Conservation (phyloP, 2,113 vertebrate species). For the Lepus europaeus region DNA sequence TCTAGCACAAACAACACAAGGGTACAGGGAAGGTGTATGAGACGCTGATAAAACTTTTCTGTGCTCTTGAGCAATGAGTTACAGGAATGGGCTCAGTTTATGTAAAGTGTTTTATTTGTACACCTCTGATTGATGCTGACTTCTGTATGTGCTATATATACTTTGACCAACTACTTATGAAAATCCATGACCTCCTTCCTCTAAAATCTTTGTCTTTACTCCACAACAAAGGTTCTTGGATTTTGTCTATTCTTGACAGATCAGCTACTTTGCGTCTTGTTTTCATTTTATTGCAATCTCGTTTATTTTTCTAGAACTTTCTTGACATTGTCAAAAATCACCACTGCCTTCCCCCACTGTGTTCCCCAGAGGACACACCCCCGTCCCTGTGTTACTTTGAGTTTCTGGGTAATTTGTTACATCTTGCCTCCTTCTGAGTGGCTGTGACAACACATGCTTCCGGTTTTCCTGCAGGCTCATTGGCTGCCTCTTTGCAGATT, state of each 20-base stretch:
- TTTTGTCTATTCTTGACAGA: not conserved
- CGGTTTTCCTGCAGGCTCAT: not conserved
- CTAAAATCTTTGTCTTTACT: not conserved
- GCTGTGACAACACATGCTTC: not conserved
- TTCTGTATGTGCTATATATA: not conserved
- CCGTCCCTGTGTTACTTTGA: not conserved
- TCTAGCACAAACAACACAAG: not conserved
- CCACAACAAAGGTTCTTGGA: not conserved
- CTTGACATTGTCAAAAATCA: not conserved
- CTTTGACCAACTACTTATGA: not conserved
- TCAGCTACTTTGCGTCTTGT: not conserved
- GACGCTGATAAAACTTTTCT: not conserved
- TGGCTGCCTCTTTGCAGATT: not conserved
- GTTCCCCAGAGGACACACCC: not conserved
- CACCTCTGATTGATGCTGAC: not conserved
- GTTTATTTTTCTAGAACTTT: not conserved
- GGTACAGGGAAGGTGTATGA: not conserved
- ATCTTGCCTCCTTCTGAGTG: not conserved
- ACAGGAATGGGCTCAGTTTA: not conserved
- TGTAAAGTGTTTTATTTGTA: not conserved
- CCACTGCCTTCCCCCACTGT: accelerated
- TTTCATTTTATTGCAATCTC: not conserved
- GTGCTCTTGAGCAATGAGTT: not conserved
- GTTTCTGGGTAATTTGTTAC: not conserved
- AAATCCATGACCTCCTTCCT: not conserved